These are phyloP conservation scores for Turdus rufiventris DNA, from an alignment of 2,113 vertebrate species.

Conservation along the genomic window DNA sequence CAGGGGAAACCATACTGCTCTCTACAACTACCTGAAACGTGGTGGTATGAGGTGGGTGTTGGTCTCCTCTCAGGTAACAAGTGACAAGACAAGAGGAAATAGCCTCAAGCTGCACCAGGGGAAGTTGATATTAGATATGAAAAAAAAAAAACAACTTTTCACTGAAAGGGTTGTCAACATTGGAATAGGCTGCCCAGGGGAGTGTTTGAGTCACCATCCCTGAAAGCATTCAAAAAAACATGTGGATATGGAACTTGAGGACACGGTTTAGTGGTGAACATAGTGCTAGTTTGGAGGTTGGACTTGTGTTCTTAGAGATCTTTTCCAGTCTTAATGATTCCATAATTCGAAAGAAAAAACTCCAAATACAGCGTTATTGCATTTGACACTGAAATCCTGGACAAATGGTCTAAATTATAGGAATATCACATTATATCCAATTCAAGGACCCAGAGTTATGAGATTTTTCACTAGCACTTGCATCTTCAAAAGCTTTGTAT, in stretches of 20 bases:
- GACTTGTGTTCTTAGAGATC: background rate
- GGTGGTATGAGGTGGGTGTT: background rate
- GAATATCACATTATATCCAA: background rate
- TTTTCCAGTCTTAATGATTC: background rate
- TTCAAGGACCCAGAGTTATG: background rate
- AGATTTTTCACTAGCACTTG: background rate
- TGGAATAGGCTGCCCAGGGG: background rate
- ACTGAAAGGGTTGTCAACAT: background rate
- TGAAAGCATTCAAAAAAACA: background rate
- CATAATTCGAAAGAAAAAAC: background rate
- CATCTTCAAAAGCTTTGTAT: background rate
- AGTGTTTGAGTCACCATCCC: background rate
- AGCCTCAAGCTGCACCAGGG: background rate
- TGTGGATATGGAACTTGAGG: background rate
- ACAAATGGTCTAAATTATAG: background rate
- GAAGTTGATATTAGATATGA: background rate
- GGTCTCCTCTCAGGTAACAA: background rate
- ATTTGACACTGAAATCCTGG: background rate
- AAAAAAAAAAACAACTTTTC: background rate
- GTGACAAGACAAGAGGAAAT: background rate
- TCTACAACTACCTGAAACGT: background rate
- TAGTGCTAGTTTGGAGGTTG: background rate
- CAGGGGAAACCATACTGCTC: background rate
- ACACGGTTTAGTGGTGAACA: background rate
- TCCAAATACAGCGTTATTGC: background rate